Evolutionary conservation across 2,113 vertebrate genomes (phyloP).

Genomic region (Hepsetus odoe): DNA sequence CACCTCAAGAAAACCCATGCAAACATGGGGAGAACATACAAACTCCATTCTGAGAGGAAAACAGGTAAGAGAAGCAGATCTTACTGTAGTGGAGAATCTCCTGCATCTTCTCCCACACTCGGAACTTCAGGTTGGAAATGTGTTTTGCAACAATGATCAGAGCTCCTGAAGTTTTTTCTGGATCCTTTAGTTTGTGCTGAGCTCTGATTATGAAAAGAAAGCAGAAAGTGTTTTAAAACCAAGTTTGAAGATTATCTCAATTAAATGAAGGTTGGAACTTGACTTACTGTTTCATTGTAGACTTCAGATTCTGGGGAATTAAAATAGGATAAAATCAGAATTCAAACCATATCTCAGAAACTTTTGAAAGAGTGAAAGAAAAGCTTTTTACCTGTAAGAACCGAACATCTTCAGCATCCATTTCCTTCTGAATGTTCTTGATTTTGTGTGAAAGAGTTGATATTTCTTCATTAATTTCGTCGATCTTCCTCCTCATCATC

Average conservation of each 20-base stretch:
- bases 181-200: background rate
- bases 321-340: background rate
- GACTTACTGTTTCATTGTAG: background rate
- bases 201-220: slow-evolving; percentile 1
- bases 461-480: background rate
- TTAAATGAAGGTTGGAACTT: background rate
- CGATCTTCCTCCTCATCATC: background rate
- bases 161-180: slow-evolving; percentile 8
- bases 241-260: background rate
- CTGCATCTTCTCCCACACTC: slow-evolving; percentile 31
- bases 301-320: background rate
- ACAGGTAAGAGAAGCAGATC: background rate
- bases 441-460: background rate
- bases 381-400: background rate
- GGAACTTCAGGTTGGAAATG: slow-evolving; percentile 45
- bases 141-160: slow-evolving; percentile 37
- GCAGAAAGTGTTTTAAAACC: background rate
- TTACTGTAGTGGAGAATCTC: too few relatives aligned
- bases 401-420: background rate
- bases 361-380: too few relatives aligned
- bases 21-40: too few relatives aligned
- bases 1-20: too few relatives aligned
- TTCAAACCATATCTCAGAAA: background rate
- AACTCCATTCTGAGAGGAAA: too few relatives aligned
- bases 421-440: background rate